A percentile compares a stretch with the other conserved stretches of the same genome.
phyloP scores from a whole-genome alignment of 2,113 vertebrate species.

The Meleagris gallopavo region DNA sequence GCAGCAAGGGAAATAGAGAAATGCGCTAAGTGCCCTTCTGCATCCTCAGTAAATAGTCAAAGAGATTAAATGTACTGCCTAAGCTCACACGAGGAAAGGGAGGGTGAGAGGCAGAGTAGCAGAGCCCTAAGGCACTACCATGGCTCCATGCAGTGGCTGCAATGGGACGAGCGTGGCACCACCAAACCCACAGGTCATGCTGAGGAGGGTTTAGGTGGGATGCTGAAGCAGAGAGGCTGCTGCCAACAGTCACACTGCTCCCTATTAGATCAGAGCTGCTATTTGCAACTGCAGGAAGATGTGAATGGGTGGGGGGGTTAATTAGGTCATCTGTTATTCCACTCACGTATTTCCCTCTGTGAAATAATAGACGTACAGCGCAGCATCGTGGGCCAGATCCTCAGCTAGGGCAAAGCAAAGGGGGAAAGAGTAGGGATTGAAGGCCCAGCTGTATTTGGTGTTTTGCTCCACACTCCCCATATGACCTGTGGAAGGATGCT shows the following conservation, averaged over 20 bases:
- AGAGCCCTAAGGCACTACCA: neutral
- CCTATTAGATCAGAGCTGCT: neutral
- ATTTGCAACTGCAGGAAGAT: neutral
- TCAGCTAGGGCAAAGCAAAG: neutral
- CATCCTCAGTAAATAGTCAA: neutral
- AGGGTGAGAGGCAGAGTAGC: neutral
- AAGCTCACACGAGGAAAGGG: neutral
- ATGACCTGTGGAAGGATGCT: neutral
- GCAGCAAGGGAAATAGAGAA: neutral
- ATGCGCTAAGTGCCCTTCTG: neutral
- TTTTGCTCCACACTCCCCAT: neutral
- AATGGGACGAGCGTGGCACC: neutral
- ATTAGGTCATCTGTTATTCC: slow-evolving; percentile 30
- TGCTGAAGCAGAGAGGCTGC: neutral
- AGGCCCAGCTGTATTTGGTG: neutral
- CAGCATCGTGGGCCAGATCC: neutral
- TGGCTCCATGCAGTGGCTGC: neutral
- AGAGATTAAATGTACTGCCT: neutral
- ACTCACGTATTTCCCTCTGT: neutral
- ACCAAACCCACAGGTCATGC: neutral
- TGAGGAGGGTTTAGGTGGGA: neutral
- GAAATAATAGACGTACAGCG: neutral
- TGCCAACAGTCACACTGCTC: neutral
- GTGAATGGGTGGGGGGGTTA: neutral
- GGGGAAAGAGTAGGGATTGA: fast-evolving